These are phyloP conservation scores for Ophioninae sp. DNA, from an alignment of 2,888 invertebrate genomes.

Conservation along the genomic window DNA sequence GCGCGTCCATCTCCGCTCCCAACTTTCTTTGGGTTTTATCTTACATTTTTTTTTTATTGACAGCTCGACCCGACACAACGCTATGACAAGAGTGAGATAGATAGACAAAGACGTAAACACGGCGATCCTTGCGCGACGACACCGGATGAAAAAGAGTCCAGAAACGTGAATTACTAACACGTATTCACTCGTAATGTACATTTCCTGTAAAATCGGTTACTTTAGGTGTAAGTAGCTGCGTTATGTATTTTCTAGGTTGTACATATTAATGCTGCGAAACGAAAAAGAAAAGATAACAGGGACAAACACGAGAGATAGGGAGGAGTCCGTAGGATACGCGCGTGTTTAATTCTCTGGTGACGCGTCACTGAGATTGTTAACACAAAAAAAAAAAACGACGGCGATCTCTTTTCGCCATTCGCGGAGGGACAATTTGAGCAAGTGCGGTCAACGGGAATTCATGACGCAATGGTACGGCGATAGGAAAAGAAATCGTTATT, in stretches of 20 bases:
- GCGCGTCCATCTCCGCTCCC: constrained; percentile 11
- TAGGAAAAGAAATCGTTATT: constrained; percentile 19
- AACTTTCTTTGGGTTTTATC: constrained; percentile 25
- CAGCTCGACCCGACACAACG: constrained; percentile 56
- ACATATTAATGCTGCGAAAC: constrained; percentile 70
- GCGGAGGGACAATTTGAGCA: constrained; percentile 6
- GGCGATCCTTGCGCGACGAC: constrained; percentile 29
- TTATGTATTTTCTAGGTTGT: constrained; percentile 78
- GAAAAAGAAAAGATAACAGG: constrained; percentile 28
- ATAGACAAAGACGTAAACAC: constrained; percentile 16
- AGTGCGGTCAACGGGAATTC: neutral
- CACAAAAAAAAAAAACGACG: too few species aligned
- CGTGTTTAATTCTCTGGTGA: constrained; percentile 36
- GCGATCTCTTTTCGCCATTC: neutral
- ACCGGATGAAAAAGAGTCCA: constrained; percentile 61
- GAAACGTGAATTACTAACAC: constrained; percentile 49
- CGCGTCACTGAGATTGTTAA: constrained; percentile 19
- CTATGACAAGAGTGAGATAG: constrained; percentile 31
- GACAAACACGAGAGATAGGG: neutral
- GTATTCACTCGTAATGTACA: constrained; percentile 73
- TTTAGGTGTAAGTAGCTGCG: constrained; percentile 72
- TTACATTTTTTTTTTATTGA: constrained; percentile 65
- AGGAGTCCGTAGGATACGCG: neutral
- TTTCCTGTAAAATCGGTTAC: constrained; percentile 78
- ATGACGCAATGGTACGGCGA: neutral